Evolutionary conservation across 2,113 vertebrate species (phyloP), one percentile per base, ranked within the genome.

Genomic region (Pachypanchax playfairii): DNA sequence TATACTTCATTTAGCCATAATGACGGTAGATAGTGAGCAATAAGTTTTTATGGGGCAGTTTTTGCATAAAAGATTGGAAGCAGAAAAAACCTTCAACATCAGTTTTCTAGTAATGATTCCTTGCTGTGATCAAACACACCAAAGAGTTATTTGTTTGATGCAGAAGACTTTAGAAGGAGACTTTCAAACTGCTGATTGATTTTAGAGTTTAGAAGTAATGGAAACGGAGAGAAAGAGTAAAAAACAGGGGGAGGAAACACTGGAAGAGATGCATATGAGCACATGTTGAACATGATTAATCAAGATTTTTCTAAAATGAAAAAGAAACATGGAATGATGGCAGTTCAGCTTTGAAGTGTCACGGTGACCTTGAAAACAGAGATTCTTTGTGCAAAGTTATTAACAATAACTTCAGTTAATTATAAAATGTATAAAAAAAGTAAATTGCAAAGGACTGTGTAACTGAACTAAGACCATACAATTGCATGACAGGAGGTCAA

Each of bases 321-420:
- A n/a, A n/a, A n/a, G n/a, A n/a, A n/a, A n/a, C n/a, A 68, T n/a
- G 17, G 31, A 41, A 75, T 47, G 65, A 77, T 53, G 65, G 42
- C 58, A 73, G 46, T 53, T 60, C 67, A 71, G 59, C 64, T 84
- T 72, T 75, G 67, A 73, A 82, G 76, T 72, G 80, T 82, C 80
- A 65, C 42, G 35, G 56, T 82, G 79, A 89, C 82, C 78, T 85
- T 83, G 76, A 55, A 65, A 75, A 84, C 82, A 81, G 85, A 81
- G 70, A 48, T 62, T 75, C 80, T 75, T 55, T 65, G 65, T 63
- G 58, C 59, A 72, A 62, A 86, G 76, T 79, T 83, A 84, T 82
- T 77, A 83, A 79, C 73, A 73, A 80, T 87, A 84, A 84, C 84
- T 87, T 67, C 73, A 80, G 54, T 52, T 79, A 87, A 85, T 84